Conservation (phyloP, 2,888 invertebrate genomes). For the Drosophila koepferae region DNA sequence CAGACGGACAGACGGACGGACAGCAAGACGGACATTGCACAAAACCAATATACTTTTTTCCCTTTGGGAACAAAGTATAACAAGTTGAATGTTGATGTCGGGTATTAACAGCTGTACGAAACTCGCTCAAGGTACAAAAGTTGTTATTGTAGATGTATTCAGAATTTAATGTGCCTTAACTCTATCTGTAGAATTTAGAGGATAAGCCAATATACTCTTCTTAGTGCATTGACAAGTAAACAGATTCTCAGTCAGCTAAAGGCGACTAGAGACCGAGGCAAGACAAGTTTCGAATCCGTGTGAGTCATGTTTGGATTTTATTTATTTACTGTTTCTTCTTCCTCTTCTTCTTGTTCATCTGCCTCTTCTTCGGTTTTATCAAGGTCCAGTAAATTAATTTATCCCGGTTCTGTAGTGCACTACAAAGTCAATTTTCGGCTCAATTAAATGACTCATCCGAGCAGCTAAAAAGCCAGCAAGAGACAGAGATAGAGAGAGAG, state of each 20-base stretch:
- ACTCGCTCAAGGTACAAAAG: background rate
- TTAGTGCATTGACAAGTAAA: background rate
- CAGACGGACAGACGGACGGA: too few relatives aligned
- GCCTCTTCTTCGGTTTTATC: slow-evolving; percentile 38
- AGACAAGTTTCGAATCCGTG: slow-evolving; percentile 16
- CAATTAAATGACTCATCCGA: slow-evolving; percentile 78
- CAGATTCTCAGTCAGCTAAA: background rate
- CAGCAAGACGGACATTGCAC: too few relatives aligned
- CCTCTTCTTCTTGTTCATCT: slow-evolving; percentile 5
- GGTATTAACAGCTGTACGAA: too few relatives aligned
- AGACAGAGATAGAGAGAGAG: background rate
- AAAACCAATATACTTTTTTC: too few relatives aligned
- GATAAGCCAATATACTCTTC: background rate
- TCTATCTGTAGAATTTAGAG: too few relatives aligned
- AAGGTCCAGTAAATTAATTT: slow-evolving; percentile 72
- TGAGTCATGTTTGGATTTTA: slow-evolving; percentile 55
- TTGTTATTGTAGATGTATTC: too few relatives aligned
- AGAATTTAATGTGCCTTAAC: too few relatives aligned
- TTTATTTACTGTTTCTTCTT: slow-evolving; percentile 28
- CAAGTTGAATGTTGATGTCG: background rate
- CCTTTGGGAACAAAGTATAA: too few relatives aligned
- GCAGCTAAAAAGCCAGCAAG: slow-evolving; percentile 37
- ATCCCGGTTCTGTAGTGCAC: slow-evolving; percentile 46
- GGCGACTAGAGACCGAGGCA: slow-evolving; percentile 18
- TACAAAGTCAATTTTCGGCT: slow-evolving; percentile 74